These are phyloP conservation scores for Myioborus miniatus DNA, from an alignment of 2,797 vertebrate species.

Conservation along the genomic window DNA sequence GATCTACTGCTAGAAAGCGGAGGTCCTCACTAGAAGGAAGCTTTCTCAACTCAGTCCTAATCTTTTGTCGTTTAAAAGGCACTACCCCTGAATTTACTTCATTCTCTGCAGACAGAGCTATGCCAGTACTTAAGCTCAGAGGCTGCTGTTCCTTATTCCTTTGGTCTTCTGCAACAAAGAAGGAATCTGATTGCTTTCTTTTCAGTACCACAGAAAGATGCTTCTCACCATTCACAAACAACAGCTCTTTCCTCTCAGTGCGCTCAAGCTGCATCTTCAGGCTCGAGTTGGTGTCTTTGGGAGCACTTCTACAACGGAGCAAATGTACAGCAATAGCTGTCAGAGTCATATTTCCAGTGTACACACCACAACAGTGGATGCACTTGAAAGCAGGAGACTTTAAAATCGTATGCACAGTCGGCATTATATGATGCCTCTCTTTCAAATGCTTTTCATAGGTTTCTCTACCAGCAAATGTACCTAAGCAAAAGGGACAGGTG, in stretches of 20 bases:
- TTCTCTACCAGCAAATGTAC: conserved; percentile 81
- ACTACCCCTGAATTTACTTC: conserved; percentile 61
- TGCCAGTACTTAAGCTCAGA: background rate
- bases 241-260: conserved; percentile 59
- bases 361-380: conserved; percentile 96
- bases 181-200: conserved; percentile 69
- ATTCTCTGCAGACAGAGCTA: conserved; percentile 64
- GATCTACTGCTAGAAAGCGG: conserved; percentile 83
- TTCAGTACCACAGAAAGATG: conserved; percentile 53
- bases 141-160: conserved; percentile 43
- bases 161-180: conserved; percentile 51
- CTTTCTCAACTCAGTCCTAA: conserved; percentile 60
- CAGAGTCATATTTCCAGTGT: conserved; percentile 93
- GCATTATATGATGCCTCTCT: conserved; percentile 92
- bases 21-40: conserved; percentile 47
- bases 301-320: conserved; percentile 90
- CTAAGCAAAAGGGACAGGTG: conserved; percentile 91
- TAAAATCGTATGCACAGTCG: conserved; percentile 92
- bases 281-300: conserved; percentile 78
- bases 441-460: conserved; percentile 89
- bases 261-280: conserved; percentile 60
- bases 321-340: conserved; percentile 93
- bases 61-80: conserved; percentile 81
- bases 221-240: conserved; percentile 62
- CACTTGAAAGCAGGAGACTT: conserved; percentile 96